Evolutionary conservation across 2,113 vertebrate genomes (phyloP).

Genomic region (Seriola dumerili): DNA sequence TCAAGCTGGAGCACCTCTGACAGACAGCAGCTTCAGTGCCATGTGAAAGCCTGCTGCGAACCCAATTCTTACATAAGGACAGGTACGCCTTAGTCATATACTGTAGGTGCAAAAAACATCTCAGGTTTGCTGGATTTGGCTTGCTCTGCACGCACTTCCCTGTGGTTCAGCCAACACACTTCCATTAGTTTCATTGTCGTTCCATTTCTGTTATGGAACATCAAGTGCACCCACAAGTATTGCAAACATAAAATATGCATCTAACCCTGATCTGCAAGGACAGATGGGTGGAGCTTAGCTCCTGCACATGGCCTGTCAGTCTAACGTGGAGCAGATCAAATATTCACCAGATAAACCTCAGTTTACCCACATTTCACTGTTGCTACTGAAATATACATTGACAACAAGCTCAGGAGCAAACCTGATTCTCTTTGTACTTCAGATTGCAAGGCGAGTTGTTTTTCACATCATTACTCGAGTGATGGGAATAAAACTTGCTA

Average conservation of each 20-base stretch:
- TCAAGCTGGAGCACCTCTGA: slow-evolving; percentile 69
- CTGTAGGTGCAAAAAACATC: slow-evolving; percentile 13
- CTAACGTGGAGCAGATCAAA: slow-evolving; percentile 44
- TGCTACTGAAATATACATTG: slow-evolving; percentile 58
- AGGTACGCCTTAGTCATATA: slow-evolving; percentile 21
- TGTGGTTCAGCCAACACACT: slow-evolving; percentile 11
- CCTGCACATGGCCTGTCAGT: slow-evolving; percentile 33
- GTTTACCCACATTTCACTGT: slow-evolving; percentile 56
- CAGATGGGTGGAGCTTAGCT: slow-evolving; percentile 30
- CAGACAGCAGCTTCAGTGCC: slow-evolving; percentile 55
- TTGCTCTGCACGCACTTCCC: slow-evolving; percentile 27
- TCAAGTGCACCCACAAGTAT: slow-evolving; percentile 55
- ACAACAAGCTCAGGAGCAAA: slow-evolving; percentile 12
- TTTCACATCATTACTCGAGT: slow-evolving; percentile 30
- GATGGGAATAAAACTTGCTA: slow-evolving; percentile 26
- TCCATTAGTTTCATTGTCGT: slow-evolving; percentile 57
- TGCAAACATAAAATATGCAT: slow-evolving; percentile 60
- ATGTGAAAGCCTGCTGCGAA: slow-evolving; percentile 30
- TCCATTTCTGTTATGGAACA: slow-evolving; percentile 48
- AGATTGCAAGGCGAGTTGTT: slow-evolving; percentile 29
- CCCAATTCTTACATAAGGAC: slow-evolving; percentile 43
- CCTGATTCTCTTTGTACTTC: slow-evolving; percentile 44
- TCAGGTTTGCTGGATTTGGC: slow-evolving; percentile 26
- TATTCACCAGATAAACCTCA: slow-evolving; percentile 59
- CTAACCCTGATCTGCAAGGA: slow-evolving; percentile 47